phyloP scores from a whole-genome alignment of 37 sponge, comb jelly and placozoan species.

The Crambe crambe region DNA sequence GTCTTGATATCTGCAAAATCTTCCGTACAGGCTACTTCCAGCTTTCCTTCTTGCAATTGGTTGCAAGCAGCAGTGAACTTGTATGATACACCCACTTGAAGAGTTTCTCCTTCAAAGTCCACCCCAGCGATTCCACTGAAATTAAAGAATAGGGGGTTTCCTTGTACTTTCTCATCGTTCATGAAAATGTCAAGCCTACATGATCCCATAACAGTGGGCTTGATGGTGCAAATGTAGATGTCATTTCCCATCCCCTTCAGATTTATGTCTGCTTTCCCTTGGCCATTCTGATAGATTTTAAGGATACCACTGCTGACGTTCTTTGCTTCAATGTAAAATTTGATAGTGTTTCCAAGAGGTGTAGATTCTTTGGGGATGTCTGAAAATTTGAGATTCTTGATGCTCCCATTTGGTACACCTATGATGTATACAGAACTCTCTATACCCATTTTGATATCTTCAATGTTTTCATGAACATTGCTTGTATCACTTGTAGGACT shows the following conservation, averaged over 20 bases:
- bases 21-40: slow-evolving; percentile 19
- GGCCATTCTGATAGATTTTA: slow-evolving; percentile 44
- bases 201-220: slow-evolving; percentile 27
- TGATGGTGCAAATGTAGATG: slow-evolving; percentile 23
- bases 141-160: slow-evolving; percentile 54
- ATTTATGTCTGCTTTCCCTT: slow-evolving; percentile 39
- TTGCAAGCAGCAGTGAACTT: slow-evolving; percentile 45
- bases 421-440: not conserved
- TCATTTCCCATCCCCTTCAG: slow-evolving; percentile 29
- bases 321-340: slow-evolving; percentile 53
- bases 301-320: slow-evolving; percentile 55
- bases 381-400: slow-evolving; percentile 17
- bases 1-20: slow-evolving; percentile 24
- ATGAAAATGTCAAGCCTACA: slow-evolving; percentile 45
- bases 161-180: slow-evolving; percentile 49
- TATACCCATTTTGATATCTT: too few relatives aligned
- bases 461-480: too few relatives aligned
- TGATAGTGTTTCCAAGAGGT: slow-evolving; percentile 25
- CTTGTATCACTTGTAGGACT: slow-evolving; percentile 18
- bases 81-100: slow-evolving; percentile 8
- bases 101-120: slow-evolving; percentile 14
- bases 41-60: slow-evolving; percentile 18
- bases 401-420: not conserved
- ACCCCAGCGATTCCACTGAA: slow-evolving; percentile 19
- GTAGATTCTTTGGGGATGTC: slow-evolving; percentile 9